Evolutionary conservation across 2,797 vertebrate genomes (phyloP).

Genomic region (Macropus fuliginosus): DNA sequence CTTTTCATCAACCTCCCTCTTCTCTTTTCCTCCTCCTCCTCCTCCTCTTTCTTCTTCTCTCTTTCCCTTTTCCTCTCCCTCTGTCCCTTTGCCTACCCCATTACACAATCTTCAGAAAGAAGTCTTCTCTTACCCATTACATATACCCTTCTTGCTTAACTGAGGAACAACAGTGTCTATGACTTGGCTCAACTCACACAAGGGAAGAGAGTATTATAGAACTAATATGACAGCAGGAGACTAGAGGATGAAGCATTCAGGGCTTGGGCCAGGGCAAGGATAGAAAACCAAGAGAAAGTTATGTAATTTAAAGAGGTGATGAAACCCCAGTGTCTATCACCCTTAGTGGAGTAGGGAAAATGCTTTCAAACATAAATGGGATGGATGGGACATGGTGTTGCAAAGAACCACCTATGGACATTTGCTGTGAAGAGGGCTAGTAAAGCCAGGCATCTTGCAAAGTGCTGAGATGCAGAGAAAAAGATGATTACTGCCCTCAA

Average conservation of each 20-base stretch:
- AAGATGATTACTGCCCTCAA: background rate
- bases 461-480: background rate
- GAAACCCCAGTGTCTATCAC: background rate
- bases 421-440: background rate
- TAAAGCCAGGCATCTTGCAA: background rate
- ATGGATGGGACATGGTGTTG: background rate
- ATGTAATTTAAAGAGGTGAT: background rate
- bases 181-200: too few species aligned
- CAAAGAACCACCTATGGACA: background rate
- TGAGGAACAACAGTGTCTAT: background rate
- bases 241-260: background rate
- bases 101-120: background rate
- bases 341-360: background rate
- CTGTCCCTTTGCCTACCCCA: background rate
- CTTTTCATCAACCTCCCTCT: background rate
- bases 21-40: too few species aligned
- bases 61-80: rapidly evolving
- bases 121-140: background rate
- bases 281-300: background rate
- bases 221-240: background rate
- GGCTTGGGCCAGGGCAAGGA: background rate
- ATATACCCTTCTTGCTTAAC: background rate
- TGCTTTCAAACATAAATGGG: background rate
- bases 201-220: background rate
- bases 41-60: too few species aligned